Conservation (phyloP, 2,113 vertebrate genomes). For the Callorhinus ursinus region DNA sequence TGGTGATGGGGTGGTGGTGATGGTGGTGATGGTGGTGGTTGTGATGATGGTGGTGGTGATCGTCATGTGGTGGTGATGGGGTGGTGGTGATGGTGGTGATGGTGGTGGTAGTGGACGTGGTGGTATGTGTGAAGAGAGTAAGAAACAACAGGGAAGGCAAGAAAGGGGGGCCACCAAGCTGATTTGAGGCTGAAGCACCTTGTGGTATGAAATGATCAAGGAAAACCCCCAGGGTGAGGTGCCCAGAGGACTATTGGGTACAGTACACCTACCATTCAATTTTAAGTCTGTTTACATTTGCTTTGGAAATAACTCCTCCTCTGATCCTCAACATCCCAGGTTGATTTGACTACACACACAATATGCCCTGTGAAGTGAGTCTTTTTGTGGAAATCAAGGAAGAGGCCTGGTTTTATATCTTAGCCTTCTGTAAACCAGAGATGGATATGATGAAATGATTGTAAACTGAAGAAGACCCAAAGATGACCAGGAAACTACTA, state of each 20-base stretch:
- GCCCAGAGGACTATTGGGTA: neutral
- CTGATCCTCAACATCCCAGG: neutral
- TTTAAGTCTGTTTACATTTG: slow-evolving; percentile 8
- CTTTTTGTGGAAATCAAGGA: neutral
- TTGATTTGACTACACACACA: neutral
- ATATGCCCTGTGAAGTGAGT: neutral
- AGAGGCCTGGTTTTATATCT: neutral
- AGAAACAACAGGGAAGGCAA: neutral
- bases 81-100: neutral
- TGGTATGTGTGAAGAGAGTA: neutral
- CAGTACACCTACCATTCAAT: neutral
- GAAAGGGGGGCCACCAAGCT: neutral
- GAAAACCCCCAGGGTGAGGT: neutral
- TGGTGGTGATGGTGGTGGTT: neutral
- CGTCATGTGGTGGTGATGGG: neutral
- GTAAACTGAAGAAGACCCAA: neutral
- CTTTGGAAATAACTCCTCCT: neutral
- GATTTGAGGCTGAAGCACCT: neutral
- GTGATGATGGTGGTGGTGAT: neutral
- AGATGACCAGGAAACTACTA: neutral
- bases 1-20: too few species aligned
- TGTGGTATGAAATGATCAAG: neutral
- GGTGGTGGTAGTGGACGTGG: neutral
- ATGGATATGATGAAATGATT: neutral
- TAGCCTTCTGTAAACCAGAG: neutral